These are phyloP conservation scores for Drosophila equinoxialis DNA, from an alignment of 1,140 invertebrate genomes.

Conservation along the genomic window DNA sequence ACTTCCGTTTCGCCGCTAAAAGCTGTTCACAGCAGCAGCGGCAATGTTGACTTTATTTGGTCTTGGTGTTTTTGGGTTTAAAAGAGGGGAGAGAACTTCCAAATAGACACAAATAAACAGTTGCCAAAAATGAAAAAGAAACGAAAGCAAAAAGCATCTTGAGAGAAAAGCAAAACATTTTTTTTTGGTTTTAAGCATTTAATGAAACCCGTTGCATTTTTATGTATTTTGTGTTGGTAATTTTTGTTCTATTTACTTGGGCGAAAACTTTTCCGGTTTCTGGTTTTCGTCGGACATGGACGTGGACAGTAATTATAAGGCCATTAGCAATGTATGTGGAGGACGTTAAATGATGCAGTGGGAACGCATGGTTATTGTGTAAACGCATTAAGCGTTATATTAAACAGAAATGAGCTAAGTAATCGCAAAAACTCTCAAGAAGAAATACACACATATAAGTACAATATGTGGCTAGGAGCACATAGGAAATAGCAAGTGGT, in stretches of 20 bases:
- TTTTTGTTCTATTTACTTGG: slow-evolving; percentile 52
- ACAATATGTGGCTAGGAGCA: neutral
- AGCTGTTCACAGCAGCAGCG: slow-evolving; percentile 37
- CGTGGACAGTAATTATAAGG: slow-evolving; percentile 78
- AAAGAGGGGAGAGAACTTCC: neutral
- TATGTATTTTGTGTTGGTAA: slow-evolving; percentile 39
- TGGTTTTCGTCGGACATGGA: slow-evolving; percentile 43
- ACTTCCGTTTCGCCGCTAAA: slow-evolving; percentile 37
- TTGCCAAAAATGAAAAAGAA: slow-evolving; percentile 19
- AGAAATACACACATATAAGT: slow-evolving; percentile 15
- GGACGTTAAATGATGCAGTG: slow-evolving; percentile 5
- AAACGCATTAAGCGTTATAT: slow-evolving; percentile 77
- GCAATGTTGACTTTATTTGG: slow-evolving; percentile 34
- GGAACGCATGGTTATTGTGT: slow-evolving; percentile 75
- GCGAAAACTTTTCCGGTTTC: slow-evolving; percentile 10
- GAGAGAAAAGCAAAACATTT: slow-evolving; percentile 46
- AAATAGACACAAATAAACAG: slow-evolving; percentile 35
- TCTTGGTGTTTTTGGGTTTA: neutral
- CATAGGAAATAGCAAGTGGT: slow-evolving; percentile 9
- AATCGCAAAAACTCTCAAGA: slow-evolving; percentile 32
- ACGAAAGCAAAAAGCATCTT: slow-evolving; percentile 8
- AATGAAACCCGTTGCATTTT: slow-evolving; percentile 59
- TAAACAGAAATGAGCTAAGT: slow-evolving; percentile 71
- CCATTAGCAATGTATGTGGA: slow-evolving; percentile 60
- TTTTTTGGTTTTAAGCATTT: slow-evolving; percentile 42